Conservation (phyloP, 2,113 vertebrate genomes). For the Salvator merianae region DNA sequence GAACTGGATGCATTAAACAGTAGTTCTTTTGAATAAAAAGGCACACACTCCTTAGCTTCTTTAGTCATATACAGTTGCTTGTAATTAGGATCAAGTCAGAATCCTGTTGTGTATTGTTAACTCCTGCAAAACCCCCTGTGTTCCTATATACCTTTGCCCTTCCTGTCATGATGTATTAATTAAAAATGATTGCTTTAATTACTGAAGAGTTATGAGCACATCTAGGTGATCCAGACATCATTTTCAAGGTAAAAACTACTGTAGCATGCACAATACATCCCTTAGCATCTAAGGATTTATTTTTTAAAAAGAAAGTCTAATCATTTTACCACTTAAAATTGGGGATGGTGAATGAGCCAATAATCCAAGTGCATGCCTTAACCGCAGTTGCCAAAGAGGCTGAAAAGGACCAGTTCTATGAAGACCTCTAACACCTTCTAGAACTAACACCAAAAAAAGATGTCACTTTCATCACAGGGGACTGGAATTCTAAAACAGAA, state of each 20-base stretch:
- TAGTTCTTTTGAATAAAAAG: neutral
- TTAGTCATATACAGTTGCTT: neutral
- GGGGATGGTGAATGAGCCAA: too few relatives aligned
- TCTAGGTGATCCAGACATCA: neutral
- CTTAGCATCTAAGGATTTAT: neutral
- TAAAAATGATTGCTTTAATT: slow-evolving; percentile 7
- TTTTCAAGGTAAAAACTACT: neutral
- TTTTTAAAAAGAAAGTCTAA: too few relatives aligned
- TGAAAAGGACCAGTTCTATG: too few relatives aligned
- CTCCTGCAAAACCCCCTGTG: neutral
- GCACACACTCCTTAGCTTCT: neutral
- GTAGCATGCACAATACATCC: neutral
- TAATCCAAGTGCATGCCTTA: too few relatives aligned
- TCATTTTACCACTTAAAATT: too few relatives aligned
- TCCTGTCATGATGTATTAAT: neutral
- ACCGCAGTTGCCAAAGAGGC: too few relatives aligned
- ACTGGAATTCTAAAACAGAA: too few relatives aligned
- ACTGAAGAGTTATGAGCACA: neutral
- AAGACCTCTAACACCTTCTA: too few relatives aligned
- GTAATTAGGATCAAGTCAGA: neutral
- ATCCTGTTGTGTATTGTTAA: neutral
- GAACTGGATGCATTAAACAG: slow-evolving; percentile 16
- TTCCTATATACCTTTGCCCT: neutral
- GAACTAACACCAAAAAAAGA: too few relatives aligned
- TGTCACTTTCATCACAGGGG: too few relatives aligned